Conservation (phyloP, 2,797 vertebrate species). For the Pteronotus mesoamericanus region DNA sequence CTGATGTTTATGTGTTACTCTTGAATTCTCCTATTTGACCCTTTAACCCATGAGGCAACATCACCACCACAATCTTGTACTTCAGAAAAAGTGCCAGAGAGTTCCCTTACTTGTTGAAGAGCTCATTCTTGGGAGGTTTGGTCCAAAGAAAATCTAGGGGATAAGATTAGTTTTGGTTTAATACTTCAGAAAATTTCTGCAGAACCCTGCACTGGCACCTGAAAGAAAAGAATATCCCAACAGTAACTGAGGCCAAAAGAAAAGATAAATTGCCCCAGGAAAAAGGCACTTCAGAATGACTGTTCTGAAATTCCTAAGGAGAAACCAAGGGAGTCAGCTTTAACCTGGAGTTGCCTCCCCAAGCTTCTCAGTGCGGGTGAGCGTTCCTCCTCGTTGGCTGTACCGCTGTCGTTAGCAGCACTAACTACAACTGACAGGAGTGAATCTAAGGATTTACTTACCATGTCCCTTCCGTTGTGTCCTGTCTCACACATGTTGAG, state of each 20-base stretch:
- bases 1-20: not conserved
- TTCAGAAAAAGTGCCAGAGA: not conserved
- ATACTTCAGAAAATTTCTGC: not conserved
- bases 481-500: not conserved
- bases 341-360: not conserved
- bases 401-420: not conserved
- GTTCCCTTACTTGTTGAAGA: not conserved
- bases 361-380: not conserved
- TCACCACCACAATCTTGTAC: not conserved
- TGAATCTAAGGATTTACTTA: not conserved
- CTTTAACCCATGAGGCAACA: not conserved
- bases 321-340: not conserved
- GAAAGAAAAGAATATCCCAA: not conserved
- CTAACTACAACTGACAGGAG: not conserved
- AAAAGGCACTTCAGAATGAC: not conserved
- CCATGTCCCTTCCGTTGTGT: not conserved
- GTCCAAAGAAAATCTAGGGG: not conserved
- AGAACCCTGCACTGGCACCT: not conserved
- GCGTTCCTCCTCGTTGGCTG: not conserved
- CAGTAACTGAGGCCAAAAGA: not conserved
- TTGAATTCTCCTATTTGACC: not conserved
- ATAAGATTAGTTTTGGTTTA: not conserved
- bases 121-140: not conserved
- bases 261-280: not conserved
- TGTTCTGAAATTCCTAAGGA: not conserved